Percentiles rank a stretch among this genome's conserved stretches.
These are phyloP conservation scores for Meiosimyza platycephala DNA, from an alignment of 2,888 invertebrate species.

Conservation along the genomic window DNA sequence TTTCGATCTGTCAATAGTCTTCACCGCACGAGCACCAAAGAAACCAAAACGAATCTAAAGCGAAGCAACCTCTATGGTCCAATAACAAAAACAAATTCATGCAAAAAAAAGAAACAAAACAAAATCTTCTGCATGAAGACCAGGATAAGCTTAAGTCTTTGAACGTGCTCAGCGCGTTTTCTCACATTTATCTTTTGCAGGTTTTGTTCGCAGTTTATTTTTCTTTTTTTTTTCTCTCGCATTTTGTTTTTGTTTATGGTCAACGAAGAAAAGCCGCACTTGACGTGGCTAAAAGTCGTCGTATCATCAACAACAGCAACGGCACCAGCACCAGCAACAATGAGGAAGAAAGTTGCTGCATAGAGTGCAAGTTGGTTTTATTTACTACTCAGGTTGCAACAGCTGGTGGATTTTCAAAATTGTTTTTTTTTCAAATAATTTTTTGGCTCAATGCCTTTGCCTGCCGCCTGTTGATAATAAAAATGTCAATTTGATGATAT, in stretches of 20 bases:
- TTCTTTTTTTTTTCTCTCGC: not conserved
- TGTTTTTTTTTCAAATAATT: conserved; percentile 19
- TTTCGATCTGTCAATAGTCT: conserved; percentile 25
- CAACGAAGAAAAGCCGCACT: conserved; percentile 18
- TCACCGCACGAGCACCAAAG: not conserved
- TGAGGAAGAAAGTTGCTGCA: not conserved
- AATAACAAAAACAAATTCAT: no score
- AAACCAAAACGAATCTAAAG: not conserved
- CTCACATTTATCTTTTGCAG: conserved; percentile 57
- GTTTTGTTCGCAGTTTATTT: conserved; percentile 29
- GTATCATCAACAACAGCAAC: not conserved
- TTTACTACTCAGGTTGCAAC: conserved; percentile 38
- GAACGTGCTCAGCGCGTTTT: conserved; percentile 45
- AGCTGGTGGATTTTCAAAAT: conserved; percentile 46
- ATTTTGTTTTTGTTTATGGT: conserved; percentile 14
- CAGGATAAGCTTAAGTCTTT: conserved; percentile 35
- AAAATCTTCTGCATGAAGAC: conserved; percentile 37
- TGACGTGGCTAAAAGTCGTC: conserved; percentile 8
- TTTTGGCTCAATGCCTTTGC: conserved; percentile 47
- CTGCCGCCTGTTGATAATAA: conserved; percentile 58
- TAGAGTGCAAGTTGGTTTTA: conserved; percentile 3
- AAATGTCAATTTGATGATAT: conserved; percentile 60
- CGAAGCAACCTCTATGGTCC: not conserved
- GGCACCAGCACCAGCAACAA: not conserved
- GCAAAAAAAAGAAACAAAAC: no score